Percentiles rank a stretch among this genome's conserved stretches.
Evolutionary conservation across 2,113 vertebrate genomes (phyloP).

Genomic region (Chloropsis hardwickii): DNA sequence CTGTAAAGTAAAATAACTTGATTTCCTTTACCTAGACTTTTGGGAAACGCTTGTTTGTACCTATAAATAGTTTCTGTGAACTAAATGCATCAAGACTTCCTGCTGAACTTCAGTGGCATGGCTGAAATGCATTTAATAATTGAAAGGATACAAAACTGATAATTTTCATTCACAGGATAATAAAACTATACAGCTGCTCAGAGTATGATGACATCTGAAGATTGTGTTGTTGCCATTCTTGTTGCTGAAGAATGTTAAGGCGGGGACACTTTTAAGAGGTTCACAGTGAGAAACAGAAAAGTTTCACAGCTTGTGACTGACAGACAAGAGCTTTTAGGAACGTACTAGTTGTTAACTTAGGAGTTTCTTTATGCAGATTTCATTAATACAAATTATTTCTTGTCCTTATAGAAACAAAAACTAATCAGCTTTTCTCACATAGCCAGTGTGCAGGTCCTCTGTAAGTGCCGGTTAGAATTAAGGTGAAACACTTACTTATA

Average conservation of each 20-base stretch:
- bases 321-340: neutral
- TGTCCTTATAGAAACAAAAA: constrained; percentile 43
- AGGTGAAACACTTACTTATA: constrained; percentile 60
- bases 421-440: constrained; percentile 47
- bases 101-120: neutral
- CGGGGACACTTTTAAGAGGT: neutral
- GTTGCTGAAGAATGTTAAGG: neutral
- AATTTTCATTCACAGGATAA: neutral
- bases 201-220: neutral
- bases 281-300: neutral
- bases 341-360: neutral
- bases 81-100: neutral
- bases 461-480: constrained; percentile 53
- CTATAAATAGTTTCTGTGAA: neutral
- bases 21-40: neutral
- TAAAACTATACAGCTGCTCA: neutral
- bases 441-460: constrained; percentile 48
- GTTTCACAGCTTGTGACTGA: neutral
- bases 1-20: neutral
- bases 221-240: accelerated
- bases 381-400: neutral
- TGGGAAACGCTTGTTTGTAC: neutral
- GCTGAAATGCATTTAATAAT: neutral
- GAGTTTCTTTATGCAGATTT: neutral
- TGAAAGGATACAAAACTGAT: neutral